Evolutionary conservation across 92 coral and sea anemone species (phyloP), one percentile per base, ranked within the genome.

Genomic region (Zoanthus solanderi): DNA sequence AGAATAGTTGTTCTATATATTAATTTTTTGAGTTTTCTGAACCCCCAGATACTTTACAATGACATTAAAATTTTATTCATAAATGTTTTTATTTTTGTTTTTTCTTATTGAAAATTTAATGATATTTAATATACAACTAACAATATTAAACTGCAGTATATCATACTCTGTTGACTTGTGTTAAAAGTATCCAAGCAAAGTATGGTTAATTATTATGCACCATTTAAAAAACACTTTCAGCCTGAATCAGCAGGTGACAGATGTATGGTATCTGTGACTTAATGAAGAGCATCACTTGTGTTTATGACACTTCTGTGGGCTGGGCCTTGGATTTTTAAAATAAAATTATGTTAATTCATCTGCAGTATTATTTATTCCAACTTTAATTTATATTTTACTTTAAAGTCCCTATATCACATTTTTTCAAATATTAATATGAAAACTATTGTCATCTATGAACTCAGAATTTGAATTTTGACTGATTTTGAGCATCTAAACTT

Each of bases 271-370:
- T 17, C 32, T 65, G 71, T 65, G 17, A 65, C n/a, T 65, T 65
- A 65, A 65, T 65, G 71, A 65, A n/a, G 71, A 23, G 31, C 71
- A 65, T 16, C 30, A 65, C 71, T 65, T 65, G 71, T 65, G 30
- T 65, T 9, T 65, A n/a, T 65, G 71, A 65, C 71, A 65, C 71
- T 65, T 65, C 67, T 65, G 32, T 65, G 30, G 71, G 71, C 71
- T 23, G 32, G 30, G 71, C 71, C 17, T 65, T 65, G 29, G 71
- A 9, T 65, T 65, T 65, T 65, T 65, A n/a, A 65, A 65, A 65
- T 17, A 65, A 17, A 15, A 50, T 50, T 50, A 56, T 56, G 63
- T 65, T 31, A 65, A 65, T 65, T 65, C 71, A 65, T 65, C 71
- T 65, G 30, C 17, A n/a, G 18, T 65, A 65, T n/a, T 65, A 2